phyloP scores from a whole-genome alignment of 2,797 vertebrate species.

The Petrocephalus schoutedeni region DNA sequence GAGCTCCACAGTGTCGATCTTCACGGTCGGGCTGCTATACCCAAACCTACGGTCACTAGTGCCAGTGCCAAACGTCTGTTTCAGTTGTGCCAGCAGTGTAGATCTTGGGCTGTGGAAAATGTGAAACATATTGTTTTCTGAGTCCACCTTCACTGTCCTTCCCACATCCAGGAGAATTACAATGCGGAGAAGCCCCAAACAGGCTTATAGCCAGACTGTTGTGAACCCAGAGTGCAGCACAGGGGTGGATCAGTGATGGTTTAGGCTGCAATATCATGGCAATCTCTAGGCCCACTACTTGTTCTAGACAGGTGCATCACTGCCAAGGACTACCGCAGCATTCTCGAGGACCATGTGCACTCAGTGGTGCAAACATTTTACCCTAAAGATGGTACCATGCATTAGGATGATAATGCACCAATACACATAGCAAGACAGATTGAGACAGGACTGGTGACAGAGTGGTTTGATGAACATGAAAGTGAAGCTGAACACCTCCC shows the following conservation, averaged over 20 bases:
- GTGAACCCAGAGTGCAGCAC: not conserved
- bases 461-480: not conserved
- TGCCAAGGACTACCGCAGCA: not conserved
- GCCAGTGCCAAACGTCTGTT: not conserved
- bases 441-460: no score
- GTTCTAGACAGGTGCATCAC: not conserved
- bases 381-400: not conserved
- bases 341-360: not conserved
- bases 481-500: not conserved
- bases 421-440: not conserved
- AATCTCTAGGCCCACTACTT: not conserved
- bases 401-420: not conserved
- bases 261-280: not conserved
- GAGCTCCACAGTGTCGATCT: not conserved
- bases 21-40: not conserved
- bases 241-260: not conserved
- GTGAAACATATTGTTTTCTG: not conserved
- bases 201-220: not conserved
- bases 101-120: not conserved
- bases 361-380: not conserved
- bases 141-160: not conserved
- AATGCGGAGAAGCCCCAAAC: not conserved
- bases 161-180: not conserved
- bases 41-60: not conserved
- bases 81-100: not conserved